phyloP scores from a whole-genome alignment of 2,888 invertebrate species.

The Hirtodrosophila cameraria region DNA sequence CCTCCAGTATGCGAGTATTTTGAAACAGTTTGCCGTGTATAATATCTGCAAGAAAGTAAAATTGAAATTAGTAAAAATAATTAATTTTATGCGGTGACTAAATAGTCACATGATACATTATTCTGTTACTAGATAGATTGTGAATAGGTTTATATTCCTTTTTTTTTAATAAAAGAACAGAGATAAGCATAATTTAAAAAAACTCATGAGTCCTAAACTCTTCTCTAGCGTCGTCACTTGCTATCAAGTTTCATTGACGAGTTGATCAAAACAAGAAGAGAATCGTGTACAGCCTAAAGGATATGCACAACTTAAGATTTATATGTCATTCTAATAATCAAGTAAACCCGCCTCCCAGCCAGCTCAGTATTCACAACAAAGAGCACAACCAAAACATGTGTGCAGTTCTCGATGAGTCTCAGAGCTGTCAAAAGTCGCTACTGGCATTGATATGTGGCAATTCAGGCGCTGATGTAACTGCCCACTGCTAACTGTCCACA shows the following conservation, averaged over 20 bases:
- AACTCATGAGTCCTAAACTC: too few species aligned
- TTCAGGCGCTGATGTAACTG: slow-evolving; percentile 1
- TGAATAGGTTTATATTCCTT: too few species aligned
- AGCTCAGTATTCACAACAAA: slow-evolving; percentile 2
- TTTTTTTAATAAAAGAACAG: too few species aligned
- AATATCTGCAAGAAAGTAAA: slow-evolving; percentile 88
- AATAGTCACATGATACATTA: not conserved
- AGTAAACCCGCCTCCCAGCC: slow-evolving; percentile 7
- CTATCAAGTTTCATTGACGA: not conserved
- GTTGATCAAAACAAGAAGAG: not conserved
- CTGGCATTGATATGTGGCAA: slow-evolving; percentile 11
- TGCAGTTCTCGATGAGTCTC: not conserved
- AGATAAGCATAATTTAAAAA: too few species aligned
- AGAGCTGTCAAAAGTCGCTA: not conserved
- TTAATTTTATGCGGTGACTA: not conserved
- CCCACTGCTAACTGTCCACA: not conserved
- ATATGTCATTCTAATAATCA: slow-evolving; percentile 7
- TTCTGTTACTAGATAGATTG: not conserved
- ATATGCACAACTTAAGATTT: not conserved
- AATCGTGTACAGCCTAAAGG: not conserved
- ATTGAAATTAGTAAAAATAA: not conserved
- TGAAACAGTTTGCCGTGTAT: slow-evolving; percentile 98
- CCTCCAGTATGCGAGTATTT: slow-evolving; percentile 95
- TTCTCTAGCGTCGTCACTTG: not conserved
- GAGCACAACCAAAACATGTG: not conserved